Percentiles rank a stretch among this genome's conserved stretches.
These are phyloP conservation scores for Andrena fulva DNA, from an alignment of 2,888 invertebrate species.

Conservation along the genomic window DNA sequence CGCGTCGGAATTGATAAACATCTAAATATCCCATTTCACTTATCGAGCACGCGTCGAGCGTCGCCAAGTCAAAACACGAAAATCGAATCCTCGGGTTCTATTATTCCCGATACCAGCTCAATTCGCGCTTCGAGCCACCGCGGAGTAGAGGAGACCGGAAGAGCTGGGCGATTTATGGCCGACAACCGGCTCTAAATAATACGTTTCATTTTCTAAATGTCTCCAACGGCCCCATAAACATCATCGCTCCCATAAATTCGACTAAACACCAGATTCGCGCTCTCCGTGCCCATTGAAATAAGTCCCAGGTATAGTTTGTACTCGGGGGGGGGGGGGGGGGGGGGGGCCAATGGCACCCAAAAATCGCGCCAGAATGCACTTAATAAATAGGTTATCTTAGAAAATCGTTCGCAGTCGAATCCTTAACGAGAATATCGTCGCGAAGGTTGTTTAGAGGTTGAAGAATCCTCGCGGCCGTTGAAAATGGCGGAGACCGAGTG, in stretches of 20 bases:
- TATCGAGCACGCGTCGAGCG: background rate
- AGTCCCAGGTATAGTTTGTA: too few relatives aligned
- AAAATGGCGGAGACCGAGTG: background rate
- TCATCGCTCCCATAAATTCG: conserved; percentile 4
- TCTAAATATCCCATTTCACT: background rate
- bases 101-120: background rate
- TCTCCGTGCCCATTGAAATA: too few relatives aligned
- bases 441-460: background rate
- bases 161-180: conserved; percentile 15
- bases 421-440: background rate
- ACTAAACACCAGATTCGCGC: background rate
- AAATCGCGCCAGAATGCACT: conserved; percentile 2
- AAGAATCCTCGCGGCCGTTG: too few relatives aligned
- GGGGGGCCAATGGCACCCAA: background rate
- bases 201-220: conserved; percentile 16
- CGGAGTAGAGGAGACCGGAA: background rate
- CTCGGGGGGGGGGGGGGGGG: background rate
- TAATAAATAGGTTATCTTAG: background rate
- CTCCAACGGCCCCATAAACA: conserved; percentile 16
- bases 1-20: background rate
- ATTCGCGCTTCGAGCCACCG: background rate
- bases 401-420: background rate
- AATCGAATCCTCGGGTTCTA: conserved; percentile 18
- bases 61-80: conserved; percentile 1
- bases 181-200: conserved; percentile 9